These are phyloP conservation scores for Zosterops lateralis DNA, from an alignment of 2,113 vertebrate species.

Conservation along the genomic window DNA sequence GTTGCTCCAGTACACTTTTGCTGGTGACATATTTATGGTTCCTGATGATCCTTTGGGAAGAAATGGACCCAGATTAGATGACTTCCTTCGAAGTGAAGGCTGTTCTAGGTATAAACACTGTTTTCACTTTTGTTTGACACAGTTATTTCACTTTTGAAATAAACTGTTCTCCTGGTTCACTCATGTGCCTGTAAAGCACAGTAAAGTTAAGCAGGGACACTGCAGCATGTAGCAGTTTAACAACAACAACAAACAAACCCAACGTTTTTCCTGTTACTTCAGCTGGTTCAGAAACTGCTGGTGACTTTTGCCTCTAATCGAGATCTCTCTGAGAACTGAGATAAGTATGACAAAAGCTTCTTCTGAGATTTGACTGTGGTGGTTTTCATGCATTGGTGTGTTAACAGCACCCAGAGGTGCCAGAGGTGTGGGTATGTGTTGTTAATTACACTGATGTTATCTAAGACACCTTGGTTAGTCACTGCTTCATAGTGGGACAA, in stretches of 20 bases:
- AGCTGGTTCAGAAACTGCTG: not conserved
- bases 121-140: not conserved
- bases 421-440: not conserved
- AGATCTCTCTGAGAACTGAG: not conserved
- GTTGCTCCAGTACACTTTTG: constrained; percentile 94
- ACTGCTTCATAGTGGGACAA: not conserved
- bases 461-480: not conserved
- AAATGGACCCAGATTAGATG: constrained; percentile 85
- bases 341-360: not conserved
- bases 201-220: not conserved
- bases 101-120: constrained; percentile 69
- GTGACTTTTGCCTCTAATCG: not conserved
- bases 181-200: not conserved
- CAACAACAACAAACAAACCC: not conserved
- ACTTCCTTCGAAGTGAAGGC: constrained; percentile 81
- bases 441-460: not conserved
- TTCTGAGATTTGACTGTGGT: not conserved
- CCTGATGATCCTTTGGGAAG: constrained; percentile 95
- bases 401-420: not conserved
- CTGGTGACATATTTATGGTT: constrained; percentile 96
- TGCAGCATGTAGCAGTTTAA: not conserved
- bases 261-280: not conserved
- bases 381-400: not conserved
- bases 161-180: not conserved
- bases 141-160: not conserved